These are phyloP conservation scores for Leptinotarsa tumamoca DNA, from an alignment of 2,888 invertebrate species.

Conservation along the genomic window DNA sequence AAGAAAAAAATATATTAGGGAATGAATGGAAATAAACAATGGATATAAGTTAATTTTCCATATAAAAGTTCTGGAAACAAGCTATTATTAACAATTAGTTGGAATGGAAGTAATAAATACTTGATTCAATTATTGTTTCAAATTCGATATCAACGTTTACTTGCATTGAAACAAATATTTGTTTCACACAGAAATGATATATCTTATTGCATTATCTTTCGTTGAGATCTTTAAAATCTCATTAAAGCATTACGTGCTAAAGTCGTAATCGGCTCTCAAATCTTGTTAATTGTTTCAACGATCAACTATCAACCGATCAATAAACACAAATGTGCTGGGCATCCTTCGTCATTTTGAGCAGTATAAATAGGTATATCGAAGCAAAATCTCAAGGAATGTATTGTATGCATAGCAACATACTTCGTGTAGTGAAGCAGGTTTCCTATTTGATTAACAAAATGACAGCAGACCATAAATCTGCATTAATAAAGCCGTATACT, in stretches of 20 bases:
- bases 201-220: neutral
- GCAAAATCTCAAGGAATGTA: constrained; percentile 55
- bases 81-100: too few species aligned
- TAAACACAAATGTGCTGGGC: neutral
- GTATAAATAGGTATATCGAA: constrained; percentile 53
- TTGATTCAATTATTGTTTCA: too few species aligned
- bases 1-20: too few species aligned
- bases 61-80: too few species aligned
- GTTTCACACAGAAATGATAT: too few species aligned
- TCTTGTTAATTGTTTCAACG: neutral
- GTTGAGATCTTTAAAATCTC: neutral
- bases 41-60: too few species aligned
- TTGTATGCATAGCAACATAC: constrained; percentile 56
- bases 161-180: too few species aligned
- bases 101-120: too few species aligned
- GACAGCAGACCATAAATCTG: constrained; percentile 63
- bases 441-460: constrained; percentile 65
- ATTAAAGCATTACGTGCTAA: neutral
- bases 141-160: too few species aligned
- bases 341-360: neutral
- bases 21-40: too few species aligned
- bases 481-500: constrained; percentile 66
- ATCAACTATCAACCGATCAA: neutral
- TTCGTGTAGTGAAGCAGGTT: constrained; percentile 62
- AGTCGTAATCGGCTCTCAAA: neutral